Percentiles rank a stretch among this genome's conserved stretches.
Conservation (phyloP, 2,113 vertebrate genomes). For the Elanus axillaris region DNA sequence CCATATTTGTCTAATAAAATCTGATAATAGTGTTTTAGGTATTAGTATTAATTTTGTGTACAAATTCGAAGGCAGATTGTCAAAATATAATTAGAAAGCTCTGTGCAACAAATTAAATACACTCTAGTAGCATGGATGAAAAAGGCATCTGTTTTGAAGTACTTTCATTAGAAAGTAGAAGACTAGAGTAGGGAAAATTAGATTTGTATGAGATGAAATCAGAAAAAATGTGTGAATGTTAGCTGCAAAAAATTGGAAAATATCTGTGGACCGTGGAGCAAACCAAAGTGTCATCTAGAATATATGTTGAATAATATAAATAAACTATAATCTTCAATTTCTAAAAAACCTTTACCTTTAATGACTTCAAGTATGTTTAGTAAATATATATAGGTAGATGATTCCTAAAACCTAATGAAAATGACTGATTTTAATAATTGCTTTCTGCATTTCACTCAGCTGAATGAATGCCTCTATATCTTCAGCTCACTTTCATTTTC, state of each 20-base stretch:
- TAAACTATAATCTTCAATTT: background rate
- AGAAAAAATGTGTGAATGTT: background rate
- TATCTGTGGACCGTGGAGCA: background rate
- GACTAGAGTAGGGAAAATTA: background rate
- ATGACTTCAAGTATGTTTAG: too few relatives aligned
- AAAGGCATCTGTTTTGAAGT: slow-evolving; percentile 9
- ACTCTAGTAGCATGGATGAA: background rate
- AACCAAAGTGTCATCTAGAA: background rate
- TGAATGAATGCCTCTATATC: background rate
- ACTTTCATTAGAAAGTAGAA: slow-evolving; percentile 15
- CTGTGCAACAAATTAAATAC: background rate
- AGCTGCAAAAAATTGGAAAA: background rate
- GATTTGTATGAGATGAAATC: background rate
- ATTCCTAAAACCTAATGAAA: background rate
- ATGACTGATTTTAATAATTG: background rate
- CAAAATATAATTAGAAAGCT: slow-evolving; percentile 39
- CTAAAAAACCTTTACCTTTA: background rate
- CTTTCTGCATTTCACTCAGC: background rate
- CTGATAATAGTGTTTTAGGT: background rate
- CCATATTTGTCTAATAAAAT: background rate
- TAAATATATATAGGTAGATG: background rate
- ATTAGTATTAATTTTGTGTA: slow-evolving; percentile 5
- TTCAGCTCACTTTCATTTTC: background rate
- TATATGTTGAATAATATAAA: background rate
- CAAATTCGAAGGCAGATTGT: background rate